phyloP scores from a whole-genome alignment of 2,888 invertebrate species.

The Drosophila subquinaria region DNA sequence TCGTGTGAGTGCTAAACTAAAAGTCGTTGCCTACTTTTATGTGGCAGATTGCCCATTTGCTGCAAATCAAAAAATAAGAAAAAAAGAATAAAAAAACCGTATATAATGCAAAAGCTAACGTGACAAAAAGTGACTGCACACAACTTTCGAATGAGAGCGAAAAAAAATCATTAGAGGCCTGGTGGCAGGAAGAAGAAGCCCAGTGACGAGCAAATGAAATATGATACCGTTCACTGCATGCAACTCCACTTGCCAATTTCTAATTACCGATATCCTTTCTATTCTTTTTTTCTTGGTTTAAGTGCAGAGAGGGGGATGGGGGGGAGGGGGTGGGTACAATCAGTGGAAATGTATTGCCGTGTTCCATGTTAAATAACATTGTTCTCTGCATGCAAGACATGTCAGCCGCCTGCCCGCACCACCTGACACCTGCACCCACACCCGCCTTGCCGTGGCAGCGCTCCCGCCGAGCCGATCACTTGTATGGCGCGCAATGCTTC shows the following conservation, averaged over 20 bases:
- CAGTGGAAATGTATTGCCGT: constrained; percentile 22
- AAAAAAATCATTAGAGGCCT: constrained; percentile 51
- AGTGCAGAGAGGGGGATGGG: not conserved
- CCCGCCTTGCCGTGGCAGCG: not conserved
- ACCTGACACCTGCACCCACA: not conserved
- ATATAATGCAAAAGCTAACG: not conserved
- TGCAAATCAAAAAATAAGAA: constrained; percentile 42
- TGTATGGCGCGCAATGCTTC: constrained; percentile 82
- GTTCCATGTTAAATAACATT: constrained; percentile 73
- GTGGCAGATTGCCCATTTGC: constrained; percentile 27
- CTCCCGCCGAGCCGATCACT: constrained; percentile 61
- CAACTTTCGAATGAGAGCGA: constrained; percentile 6
- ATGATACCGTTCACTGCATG: constrained; percentile 71
- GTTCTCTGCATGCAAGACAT: constrained; percentile 49
- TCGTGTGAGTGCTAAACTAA: constrained; percentile 30
- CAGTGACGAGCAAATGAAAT: constrained; percentile 77
- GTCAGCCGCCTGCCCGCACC: not conserved
- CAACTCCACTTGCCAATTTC: constrained; percentile 54
- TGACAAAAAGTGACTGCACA: not conserved
- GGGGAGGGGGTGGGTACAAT: constrained; percentile 6
- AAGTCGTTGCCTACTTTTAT: constrained; percentile 68
- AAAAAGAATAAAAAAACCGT: not conserved
- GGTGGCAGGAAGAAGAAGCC: constrained; percentile 52
- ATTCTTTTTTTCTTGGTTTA: not conserved
- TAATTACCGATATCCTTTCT: constrained; percentile 14